A percentile compares a stretch with the other conserved stretches of the same genome.
Conservation (phyloP, 2,888 invertebrate genomes). For the Trachelus iudaicus region DNA sequence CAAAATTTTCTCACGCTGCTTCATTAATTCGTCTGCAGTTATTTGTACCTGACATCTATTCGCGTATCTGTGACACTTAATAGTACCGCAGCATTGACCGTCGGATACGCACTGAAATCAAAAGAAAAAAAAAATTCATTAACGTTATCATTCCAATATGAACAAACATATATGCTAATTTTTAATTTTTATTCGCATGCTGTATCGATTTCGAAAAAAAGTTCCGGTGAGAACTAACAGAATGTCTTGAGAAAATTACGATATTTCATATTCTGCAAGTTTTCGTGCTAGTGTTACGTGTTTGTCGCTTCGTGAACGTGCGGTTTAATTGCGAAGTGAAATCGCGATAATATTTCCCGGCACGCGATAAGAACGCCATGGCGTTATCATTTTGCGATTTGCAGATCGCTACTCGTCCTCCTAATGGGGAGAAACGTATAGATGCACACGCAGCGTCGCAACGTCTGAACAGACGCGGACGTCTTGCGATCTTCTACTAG, state of each 20-base stretch:
- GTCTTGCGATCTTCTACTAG: neutral
- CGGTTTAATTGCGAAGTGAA: neutral
- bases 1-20: constrained; percentile 50
- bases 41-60: constrained; percentile 58
- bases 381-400: neutral
- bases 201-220: neutral
- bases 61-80: constrained; percentile 49
- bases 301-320: neutral
- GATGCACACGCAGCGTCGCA: neutral
- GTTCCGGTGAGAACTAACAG: neutral
- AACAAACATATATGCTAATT: neutral
- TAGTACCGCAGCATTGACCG: constrained; percentile 36
- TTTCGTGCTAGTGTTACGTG: neutral
- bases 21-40: constrained; percentile 48
- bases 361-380: neutral
- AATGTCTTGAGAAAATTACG: neutral
- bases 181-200: neutral
- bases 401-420: neutral
- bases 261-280: neutral
- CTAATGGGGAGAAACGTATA: neutral
- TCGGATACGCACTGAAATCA: constrained; percentile 42
- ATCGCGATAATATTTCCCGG: neutral
- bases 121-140: neutral
- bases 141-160: neutral
- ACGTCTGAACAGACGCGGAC: neutral